Evolutionary conservation across 2,113 vertebrate species (phyloP).

Genomic region (Muntiacus reevesi): DNA sequence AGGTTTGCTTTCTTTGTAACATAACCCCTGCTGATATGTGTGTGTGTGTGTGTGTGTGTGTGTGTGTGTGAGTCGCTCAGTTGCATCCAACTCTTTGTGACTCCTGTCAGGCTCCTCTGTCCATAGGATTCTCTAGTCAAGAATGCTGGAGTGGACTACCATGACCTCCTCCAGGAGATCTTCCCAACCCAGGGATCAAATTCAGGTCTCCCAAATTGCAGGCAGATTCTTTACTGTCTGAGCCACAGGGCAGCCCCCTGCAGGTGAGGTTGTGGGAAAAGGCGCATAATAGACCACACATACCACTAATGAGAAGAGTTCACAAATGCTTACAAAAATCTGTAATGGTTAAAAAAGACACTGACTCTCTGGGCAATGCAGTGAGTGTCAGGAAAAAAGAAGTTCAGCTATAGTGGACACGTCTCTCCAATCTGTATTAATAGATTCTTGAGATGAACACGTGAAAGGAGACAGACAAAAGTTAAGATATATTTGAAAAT

Average conservation of each 20-base stretch:
- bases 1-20: neutral
- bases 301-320: neutral
- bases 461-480: neutral
- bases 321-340: neutral
- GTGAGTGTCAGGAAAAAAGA: neutral
- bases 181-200: neutral
- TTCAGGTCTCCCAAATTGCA: neutral
- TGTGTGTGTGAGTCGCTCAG: neutral
- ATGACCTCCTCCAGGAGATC: neutral
- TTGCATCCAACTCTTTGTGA: fast-evolving
- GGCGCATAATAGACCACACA: neutral
- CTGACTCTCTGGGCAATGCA: neutral
- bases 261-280: neutral
- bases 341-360: neutral
- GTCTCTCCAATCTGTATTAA: neutral
- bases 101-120: neutral
- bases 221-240: neutral
- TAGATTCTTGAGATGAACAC: neutral
- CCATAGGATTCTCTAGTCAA: neutral
- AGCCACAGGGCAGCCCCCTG: neutral
- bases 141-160: neutral
- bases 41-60: neutral
- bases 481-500: neutral
- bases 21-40: neutral
- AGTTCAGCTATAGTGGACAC: neutral